Conservation (phyloP, 2,888 invertebrate genomes). For the Polyploca ridens region DNA sequence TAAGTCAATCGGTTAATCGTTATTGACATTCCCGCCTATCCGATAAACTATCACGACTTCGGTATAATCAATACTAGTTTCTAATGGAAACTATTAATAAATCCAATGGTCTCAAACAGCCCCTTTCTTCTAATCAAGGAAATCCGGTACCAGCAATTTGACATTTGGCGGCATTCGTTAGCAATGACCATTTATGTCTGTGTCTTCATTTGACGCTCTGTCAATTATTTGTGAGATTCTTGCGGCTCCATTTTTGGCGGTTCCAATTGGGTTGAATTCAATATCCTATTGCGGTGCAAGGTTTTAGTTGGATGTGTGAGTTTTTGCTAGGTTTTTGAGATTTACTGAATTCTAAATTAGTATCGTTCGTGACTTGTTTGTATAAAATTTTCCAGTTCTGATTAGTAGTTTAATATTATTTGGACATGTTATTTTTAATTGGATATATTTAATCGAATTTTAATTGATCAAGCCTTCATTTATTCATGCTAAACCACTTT, state of each 20-base stretch:
- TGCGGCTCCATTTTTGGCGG: slow-evolving; percentile 5
- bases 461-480: too few relatives aligned
- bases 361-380: background rate
- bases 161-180: slow-evolving; percentile 33
- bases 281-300: background rate
- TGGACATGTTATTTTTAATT: background rate
- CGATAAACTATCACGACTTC: slow-evolving; percentile 21
- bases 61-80: slow-evolving; percentile 14
- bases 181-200: slow-evolving; percentile 36
- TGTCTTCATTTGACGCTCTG: slow-evolving; percentile 31
- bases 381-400: background rate
- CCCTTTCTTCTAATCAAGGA: slow-evolving; percentile 25
- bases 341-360: background rate
- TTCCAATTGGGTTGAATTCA: background rate
- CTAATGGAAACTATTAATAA: slow-evolving; percentile 11
- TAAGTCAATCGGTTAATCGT: slow-evolving; percentile 12
- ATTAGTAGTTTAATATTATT: background rate
- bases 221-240: slow-evolving; percentile 36
- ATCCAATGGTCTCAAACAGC: slow-evolving; percentile 14
- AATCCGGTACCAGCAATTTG: slow-evolving; percentile 18
- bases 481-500: too few relatives aligned
- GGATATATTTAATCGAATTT: too few relatives aligned
- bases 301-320: background rate
- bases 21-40: slow-evolving; percentile 11
- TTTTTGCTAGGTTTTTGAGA: background rate